Conservation (phyloP, 2,888 invertebrate species). For the Harmothoe impar region DNA sequence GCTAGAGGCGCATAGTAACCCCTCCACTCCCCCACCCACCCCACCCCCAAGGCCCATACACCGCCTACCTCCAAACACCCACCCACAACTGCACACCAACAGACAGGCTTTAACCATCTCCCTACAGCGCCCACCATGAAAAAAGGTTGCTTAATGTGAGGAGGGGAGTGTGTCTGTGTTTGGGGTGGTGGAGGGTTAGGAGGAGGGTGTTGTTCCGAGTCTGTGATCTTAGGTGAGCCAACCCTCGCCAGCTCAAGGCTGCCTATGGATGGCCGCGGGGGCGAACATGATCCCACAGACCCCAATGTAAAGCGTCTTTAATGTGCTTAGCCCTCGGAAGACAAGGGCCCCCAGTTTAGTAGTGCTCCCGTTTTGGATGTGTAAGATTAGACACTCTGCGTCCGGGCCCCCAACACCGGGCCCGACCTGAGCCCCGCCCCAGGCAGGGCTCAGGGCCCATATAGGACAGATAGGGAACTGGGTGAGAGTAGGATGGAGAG, state of each 20-base stretch:
- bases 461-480: slow-evolving; percentile 17
- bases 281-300: background rate
- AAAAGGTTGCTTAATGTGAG: background rate
- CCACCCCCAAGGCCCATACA: background rate
- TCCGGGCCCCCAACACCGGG: background rate
- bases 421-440: background rate
- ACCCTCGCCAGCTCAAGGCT: background rate
- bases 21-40: too few relatives aligned
- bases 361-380: background rate
- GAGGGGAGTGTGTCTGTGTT: background rate
- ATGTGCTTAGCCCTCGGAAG: slow-evolving; percentile 42
- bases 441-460: background rate
- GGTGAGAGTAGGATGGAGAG: background rate
- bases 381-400: slow-evolving; percentile 31
- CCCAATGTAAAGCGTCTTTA: slow-evolving; percentile 28
- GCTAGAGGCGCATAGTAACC: background rate
- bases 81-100: background rate
- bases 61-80: background rate
- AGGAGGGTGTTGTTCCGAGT: background rate
- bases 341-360: background rate
- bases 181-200: background rate
- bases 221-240: background rate
- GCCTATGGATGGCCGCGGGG: slow-evolving; percentile 5
- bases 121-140: background rate
- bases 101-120: background rate